phyloP scores from a whole-genome alignment of 2,888 invertebrate species.

The Leptopterna dolabrata region DNA sequence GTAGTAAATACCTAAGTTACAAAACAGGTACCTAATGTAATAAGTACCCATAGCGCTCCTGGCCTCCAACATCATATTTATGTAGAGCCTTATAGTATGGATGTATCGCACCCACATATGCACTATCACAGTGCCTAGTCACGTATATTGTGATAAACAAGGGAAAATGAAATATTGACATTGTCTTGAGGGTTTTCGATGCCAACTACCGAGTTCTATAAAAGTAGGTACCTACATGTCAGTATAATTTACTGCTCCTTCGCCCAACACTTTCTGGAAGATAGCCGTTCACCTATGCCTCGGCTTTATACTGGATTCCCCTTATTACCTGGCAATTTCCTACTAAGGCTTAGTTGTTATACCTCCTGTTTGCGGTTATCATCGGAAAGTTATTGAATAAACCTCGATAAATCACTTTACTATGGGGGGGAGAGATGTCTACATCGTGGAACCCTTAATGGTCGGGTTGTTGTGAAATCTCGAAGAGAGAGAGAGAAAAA shows the following conservation, averaged over 20 bases:
- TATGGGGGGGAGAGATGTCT: neutral
- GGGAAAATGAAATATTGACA: neutral
- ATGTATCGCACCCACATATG: no score
- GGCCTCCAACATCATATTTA: no score
- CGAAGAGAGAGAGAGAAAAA: neutral
- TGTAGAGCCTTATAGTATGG: no score
- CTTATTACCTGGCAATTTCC: neutral
- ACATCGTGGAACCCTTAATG: slow-evolving; percentile 27
- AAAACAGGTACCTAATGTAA: no score
- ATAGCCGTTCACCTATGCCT: neutral
- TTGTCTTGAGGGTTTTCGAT: neutral
- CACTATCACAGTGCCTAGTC: neutral
- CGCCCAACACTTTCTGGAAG: neutral
- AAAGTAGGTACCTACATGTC: neutral
- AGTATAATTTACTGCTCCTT: neutral
- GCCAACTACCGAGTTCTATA: neutral
- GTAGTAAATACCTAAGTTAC: no score
- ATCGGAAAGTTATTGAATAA: neutral
- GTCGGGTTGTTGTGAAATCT: slow-evolving; percentile 8
- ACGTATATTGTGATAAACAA: neutral
- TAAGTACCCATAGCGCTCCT: no score
- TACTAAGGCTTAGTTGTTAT: neutral
- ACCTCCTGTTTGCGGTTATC: neutral
- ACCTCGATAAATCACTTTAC: neutral
- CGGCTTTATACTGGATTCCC: neutral